Evolutionary conservation across 2,113 vertebrate genomes (phyloP), one percentile per base, ranked within the genome.

Genomic region (Aplodontia rufa): DNA sequence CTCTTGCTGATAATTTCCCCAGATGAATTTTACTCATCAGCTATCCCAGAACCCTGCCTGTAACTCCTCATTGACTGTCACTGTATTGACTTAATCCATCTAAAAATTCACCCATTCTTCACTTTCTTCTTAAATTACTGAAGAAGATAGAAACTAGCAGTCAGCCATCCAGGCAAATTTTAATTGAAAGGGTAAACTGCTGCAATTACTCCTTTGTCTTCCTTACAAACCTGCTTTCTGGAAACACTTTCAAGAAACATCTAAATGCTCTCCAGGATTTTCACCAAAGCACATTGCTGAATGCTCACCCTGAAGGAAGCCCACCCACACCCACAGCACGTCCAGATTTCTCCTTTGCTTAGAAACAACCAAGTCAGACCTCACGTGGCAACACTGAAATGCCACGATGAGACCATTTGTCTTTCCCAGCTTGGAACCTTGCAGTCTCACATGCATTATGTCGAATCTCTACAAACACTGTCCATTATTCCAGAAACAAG

Each of bases 111-210:
- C 47, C 49, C 90, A 82, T 69, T 87, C 81, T 62, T 90, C 40
- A 81, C 66, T 85, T 66, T 78, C 87, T 92, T 75, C 30, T 91
- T 51, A 55, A 92, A 51, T 47, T 53, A 51, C 84, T 76, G 68
- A 58, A 83, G 84, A 94, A 37, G 35, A 92, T 32, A 35, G 60
- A 92, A 89, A 91, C 22, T 51, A 91, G 47, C 90, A 93, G 85
- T 72, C 83, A 84, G 64, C 55, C 49, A 75, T 19, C 78, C 42
- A 35, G 37, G 75, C 76, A 84, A 37, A 90, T 76, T 72, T 92
- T 96, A 95, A 96, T 74, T 40, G 76, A 85, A 87, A 95, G 19
- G 45, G 58, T 81, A 75, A 90, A 97, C 81, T 45, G 80, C 58
- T 75, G 0, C 40, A 62, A 62, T 90, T 53, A 91, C 28, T 83